Base-by-base conservation (phyloP, 2,888 invertebrate species). In the Schrankia costaestrigalis region DNA sequence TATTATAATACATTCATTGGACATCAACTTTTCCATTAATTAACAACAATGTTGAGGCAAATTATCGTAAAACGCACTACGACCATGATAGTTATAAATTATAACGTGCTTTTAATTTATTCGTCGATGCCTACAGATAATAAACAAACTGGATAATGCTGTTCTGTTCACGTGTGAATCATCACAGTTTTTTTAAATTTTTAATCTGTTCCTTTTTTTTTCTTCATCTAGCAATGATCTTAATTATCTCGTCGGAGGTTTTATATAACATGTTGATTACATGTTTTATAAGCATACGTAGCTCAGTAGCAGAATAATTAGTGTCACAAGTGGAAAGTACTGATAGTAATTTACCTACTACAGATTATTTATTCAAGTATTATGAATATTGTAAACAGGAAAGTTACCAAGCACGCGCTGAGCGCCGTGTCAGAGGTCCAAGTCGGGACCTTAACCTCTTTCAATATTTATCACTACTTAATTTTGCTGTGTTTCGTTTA, bases 381-480 rank as follows among this genome's bases (percentile, higher is more conserved):
- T 22, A 8, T 3, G 40, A 47, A 41, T 35, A 46, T 36, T 48
- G 71, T 75, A 75, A 74, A 78, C 74, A 80, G 82, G 82, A 84
- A 84, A 81, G 78, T 80, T 82, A 75, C 80, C 47, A 62, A 60
- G 72, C 77, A 73, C 73, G 80, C 66, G 65, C 50, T 40, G 39
- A 53, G 52, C 46, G 45, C 46, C 45, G 56, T 53, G 76, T 71
- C 75, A 71, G 55, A 72, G 74, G 73, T 71, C 52, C 53, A 40
- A 46, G 59, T 54, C 63, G 41, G 50, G 70, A 72, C 80, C 84
- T 78, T 81, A 66, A 81, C 80, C 84, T 67, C 72, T 57, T 69
- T 73, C 55, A 65, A 66, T 68, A 69, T 69, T 74, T 73, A 76
- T 74, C 68, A 62, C 46, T 26, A 37, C 47, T 36, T 51, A 56